These are phyloP conservation scores for Calypte anna DNA, from an alignment of 2,113 vertebrate genomes.

Conservation along the genomic window DNA sequence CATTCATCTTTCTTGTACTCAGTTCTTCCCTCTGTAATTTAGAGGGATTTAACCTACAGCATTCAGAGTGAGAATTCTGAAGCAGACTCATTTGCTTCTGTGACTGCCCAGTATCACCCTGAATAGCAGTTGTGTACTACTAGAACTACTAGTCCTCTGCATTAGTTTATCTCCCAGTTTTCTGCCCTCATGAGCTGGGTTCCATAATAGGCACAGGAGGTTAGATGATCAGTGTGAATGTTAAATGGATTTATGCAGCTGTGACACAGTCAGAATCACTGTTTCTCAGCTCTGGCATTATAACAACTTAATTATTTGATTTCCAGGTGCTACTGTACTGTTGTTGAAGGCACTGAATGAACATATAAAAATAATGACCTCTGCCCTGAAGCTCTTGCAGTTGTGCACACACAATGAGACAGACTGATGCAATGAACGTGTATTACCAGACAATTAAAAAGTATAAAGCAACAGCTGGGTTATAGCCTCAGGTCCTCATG, in stretches of 20 bases:
- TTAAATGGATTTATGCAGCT: slow-evolving; percentile 11
- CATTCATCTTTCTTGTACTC: not conserved
- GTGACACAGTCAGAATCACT: not conserved
- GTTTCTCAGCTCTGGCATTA: not conserved
- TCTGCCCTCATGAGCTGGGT: not conserved
- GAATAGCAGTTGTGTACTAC: not conserved
- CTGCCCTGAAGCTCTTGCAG: not conserved
- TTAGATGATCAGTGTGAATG: not conserved
- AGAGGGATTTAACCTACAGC: not conserved
- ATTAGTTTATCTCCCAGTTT: not conserved
- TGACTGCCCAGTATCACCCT: not conserved
- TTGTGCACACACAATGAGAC: not conserved
- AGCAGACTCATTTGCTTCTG: not conserved
- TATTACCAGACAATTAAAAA: not conserved
- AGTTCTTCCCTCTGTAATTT: not conserved
- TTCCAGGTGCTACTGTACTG: not conserved
- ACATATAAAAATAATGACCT: not conserved
- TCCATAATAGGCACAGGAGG: not conserved
- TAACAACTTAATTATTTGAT: slow-evolving; percentile 35
- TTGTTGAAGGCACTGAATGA: slow-evolving; percentile 3
- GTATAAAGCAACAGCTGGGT: not conserved
- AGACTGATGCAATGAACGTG: not conserved
- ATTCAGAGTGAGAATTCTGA: not conserved
- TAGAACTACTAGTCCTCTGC: not conserved
- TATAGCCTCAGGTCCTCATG: not conserved